Conservation (phyloP, 2,113 vertebrate genomes). For the Bubo scandiacus region DNA sequence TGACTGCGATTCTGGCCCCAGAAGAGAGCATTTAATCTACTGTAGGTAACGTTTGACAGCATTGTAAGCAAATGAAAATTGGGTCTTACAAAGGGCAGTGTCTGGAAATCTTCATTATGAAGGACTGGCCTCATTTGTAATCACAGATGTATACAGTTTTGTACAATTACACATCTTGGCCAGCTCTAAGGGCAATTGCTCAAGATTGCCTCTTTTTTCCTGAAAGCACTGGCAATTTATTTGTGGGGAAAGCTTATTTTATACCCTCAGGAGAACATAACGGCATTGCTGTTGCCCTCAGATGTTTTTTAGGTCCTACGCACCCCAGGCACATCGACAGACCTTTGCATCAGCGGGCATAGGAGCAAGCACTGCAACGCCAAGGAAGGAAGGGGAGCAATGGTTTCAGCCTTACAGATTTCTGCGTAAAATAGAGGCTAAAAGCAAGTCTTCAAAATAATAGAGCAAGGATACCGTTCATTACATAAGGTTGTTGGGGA, state of each 20-base stretch:
- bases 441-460: not conserved
- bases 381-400: not conserved
- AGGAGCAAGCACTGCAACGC: not conserved
- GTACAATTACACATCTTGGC: not conserved
- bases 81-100: not conserved
- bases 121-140: not conserved
- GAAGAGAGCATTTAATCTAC: not conserved
- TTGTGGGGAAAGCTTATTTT: not conserved
- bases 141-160: not conserved
- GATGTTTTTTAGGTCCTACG: not conserved
- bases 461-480: not conserved
- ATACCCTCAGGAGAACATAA: not conserved
- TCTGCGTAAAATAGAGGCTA: not conserved
- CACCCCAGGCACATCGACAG: not conserved
- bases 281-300: not conserved
- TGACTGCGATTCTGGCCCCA: not conserved
- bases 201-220: not conserved
- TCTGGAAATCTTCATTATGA: not conserved
- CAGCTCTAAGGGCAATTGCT: not conserved
- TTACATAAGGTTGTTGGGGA: not conserved
- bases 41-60: not conserved
- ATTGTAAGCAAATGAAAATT: not conserved
- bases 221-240: not conserved
- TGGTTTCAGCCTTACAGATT: not conserved
- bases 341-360: not conserved